Percentiles rank a stretch among this genome's conserved stretches.
Conservation (phyloP, 2,888 invertebrate genomes). For the Buathra laborator region DNA sequence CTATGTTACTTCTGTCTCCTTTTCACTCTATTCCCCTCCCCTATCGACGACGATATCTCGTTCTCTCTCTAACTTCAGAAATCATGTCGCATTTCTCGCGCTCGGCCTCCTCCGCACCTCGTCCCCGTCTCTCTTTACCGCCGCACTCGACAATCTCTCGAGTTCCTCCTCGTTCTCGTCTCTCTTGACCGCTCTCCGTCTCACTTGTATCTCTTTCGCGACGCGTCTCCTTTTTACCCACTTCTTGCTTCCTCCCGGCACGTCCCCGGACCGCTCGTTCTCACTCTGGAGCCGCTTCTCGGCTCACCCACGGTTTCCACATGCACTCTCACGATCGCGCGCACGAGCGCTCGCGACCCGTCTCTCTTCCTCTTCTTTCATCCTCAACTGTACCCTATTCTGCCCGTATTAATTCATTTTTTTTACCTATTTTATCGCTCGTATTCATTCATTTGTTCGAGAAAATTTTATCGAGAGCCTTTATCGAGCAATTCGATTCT, state of each 20-base stretch:
- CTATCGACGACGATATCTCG: conserved; percentile 6
- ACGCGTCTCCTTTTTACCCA: conserved; percentile 66
- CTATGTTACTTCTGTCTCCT: conserved; percentile 12
- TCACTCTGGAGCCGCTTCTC: not conserved
- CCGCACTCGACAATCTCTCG: conserved; percentile 9
- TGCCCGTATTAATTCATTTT: not conserved
- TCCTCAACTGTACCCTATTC: conserved; percentile 7
- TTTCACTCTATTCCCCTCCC: not conserved
- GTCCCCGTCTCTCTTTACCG: conserved; percentile 46
- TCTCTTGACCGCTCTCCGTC: conserved; percentile 30
- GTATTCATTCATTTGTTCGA: not conserved
- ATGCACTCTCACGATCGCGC: conserved; percentile 37
- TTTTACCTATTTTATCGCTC: conserved; percentile 13
- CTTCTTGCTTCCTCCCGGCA: conserved; percentile 67
- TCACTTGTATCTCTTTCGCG: conserved; percentile 56
- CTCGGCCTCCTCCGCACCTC: conserved; percentile 30
- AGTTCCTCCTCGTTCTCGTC: conserved; percentile 31
- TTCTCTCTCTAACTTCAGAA: conserved; percentile 12
- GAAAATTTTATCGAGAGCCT: not conserved
- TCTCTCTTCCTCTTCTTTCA: conserved; percentile 49
- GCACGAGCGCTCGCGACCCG: not conserved
- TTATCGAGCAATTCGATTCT: conserved; percentile 74
- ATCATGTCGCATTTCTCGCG: conserved; percentile 22
- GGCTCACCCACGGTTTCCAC: conserved; percentile 48
- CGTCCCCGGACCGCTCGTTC: conserved; percentile 56